Evolutionary conservation across 1,140 invertebrate species (phyloP), one percentile per base, ranked within the genome.

Genomic region (Calephelis nemesis): DNA sequence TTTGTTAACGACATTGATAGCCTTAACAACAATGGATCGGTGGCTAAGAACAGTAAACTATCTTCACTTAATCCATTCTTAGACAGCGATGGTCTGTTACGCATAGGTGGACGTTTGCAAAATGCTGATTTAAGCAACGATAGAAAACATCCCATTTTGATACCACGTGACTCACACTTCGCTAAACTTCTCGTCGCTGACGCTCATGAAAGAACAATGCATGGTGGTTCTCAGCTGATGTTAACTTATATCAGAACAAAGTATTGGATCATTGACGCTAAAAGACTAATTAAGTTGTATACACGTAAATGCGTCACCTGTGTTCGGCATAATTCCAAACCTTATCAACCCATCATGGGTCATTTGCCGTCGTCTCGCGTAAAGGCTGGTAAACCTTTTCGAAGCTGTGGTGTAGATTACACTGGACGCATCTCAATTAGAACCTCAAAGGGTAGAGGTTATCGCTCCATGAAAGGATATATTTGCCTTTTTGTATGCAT

Each of bases 401-500:
- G 8, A 1, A 8, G 30, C 11, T 48, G 45, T 40, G 47, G 47
- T 11, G 15, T 64, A 11, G 63, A 64, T 30, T 64, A 30, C 48
- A 45, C 63, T 5, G 63, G 47, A 8, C 63, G 15, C 0, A 49
- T 64, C 13, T 48, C 9, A 5, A 19, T 11, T n/a, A n/a, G n/a
- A n/a, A n/a, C n/a, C n/a, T n/a, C n/a, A n/a, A n/a, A n/a, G n/a
- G n/a, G n/a, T n/a, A 47, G 63, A 48, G n/a, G 47, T 30, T 19
- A 47, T 19, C 15, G 19, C 11, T 50, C 63, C 8, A 39, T 11
- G 30, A 65, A 65, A 30, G 48, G 47, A 19, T 65, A 65, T 40
- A 65, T 65, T 39, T 65, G 10, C 10, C n/a, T 65, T 40, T 65
- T 65, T 39, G 12, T 65, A 5, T 65, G 63, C 12, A 65, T 65